phyloP scores from a whole-genome alignment of 2,888 invertebrate genomes.

The Psococerastis gibbosa region DNA sequence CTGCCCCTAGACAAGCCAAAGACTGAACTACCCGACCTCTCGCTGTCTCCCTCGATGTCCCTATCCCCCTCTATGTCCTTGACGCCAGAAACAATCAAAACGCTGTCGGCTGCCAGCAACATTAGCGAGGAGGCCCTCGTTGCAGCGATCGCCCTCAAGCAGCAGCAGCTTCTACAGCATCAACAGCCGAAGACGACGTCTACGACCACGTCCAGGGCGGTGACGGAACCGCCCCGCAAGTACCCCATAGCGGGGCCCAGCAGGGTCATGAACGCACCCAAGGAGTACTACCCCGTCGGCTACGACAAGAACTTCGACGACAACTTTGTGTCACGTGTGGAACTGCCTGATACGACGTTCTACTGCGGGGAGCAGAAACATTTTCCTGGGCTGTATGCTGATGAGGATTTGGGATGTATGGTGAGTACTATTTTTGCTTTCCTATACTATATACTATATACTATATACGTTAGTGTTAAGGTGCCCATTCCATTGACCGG shows the following conservation, averaged over 20 bases:
- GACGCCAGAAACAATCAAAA: conserved; percentile 31
- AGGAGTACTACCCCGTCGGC: conserved; percentile 72
- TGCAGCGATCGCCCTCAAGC: conserved; percentile 48
- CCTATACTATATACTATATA: too few relatives aligned
- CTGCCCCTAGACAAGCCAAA: not conserved
- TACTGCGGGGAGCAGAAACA: conserved; percentile 77
- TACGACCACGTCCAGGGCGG: conserved; percentile 27
- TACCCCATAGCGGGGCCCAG: conserved; percentile 24
- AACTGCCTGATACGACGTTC: conserved; percentile 65
- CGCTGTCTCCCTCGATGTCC: conserved; percentile 17
- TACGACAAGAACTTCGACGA: conserved; percentile 82
- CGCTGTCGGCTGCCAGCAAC: conserved; percentile 49
- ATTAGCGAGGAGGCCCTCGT: conserved; percentile 60
- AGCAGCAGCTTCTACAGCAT: conserved; percentile 27
- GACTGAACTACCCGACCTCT: not conserved
- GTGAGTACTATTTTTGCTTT: conserved; percentile 36
- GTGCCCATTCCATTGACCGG: too few relatives aligned
- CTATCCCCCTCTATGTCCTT: conserved; percentile 17
- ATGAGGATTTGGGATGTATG: conserved; percentile 78
- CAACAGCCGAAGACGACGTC: conserved; percentile 23
- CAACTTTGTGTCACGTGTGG: conserved; percentile 66
- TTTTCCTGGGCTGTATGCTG: conserved; percentile 76
- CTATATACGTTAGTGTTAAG: too few relatives aligned
- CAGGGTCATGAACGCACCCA: conserved; percentile 75
- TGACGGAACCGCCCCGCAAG: conserved; percentile 23